phyloP scores from a whole-genome alignment of 2,797 vertebrate species.

The Hybognathus amarus region DNA sequence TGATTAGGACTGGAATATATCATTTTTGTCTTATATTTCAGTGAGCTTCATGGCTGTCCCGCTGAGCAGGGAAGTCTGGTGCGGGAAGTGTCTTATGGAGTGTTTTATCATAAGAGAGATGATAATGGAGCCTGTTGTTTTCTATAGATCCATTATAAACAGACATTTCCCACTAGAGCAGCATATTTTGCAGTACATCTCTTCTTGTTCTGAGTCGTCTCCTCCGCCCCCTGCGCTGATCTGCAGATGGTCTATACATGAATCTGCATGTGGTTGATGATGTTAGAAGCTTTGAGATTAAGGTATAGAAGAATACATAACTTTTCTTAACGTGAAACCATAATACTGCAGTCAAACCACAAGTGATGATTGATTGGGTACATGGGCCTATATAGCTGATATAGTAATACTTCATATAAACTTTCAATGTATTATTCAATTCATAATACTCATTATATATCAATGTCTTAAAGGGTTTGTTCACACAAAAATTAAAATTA shows the following conservation, averaged over 20 bases:
- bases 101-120: conserved; percentile 23
- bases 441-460: too few relatives aligned
- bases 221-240: conserved; percentile 1
- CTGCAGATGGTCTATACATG: conserved; percentile 47
- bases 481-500: too few relatives aligned
- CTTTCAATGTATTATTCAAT: too few relatives aligned
- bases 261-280: conserved; percentile 5
- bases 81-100: not conserved
- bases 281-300: conserved; percentile 14
- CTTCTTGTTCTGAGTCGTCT: not conserved
- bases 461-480: too few relatives aligned
- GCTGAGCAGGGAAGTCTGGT: conserved; percentile 15
- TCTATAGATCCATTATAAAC: conserved; percentile 32
- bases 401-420: too few relatives aligned
- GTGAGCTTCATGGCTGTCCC: not conserved
- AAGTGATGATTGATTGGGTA: too few relatives aligned
- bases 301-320: conserved; percentile 4
- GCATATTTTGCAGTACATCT: conserved; percentile 37
- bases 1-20: not conserved
- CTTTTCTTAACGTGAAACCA: not conserved
- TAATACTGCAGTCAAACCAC: too few relatives aligned
- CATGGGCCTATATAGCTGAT: too few relatives aligned
- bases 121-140: conserved; percentile 31
- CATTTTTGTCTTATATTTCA: not conserved
- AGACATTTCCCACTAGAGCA: conserved; percentile 45